Percentiles rank a stretch among this genome's conserved stretches.
phyloP scores from a whole-genome alignment of 92 coral and sea anemone species.

The Plumapathes pennacea region DNA sequence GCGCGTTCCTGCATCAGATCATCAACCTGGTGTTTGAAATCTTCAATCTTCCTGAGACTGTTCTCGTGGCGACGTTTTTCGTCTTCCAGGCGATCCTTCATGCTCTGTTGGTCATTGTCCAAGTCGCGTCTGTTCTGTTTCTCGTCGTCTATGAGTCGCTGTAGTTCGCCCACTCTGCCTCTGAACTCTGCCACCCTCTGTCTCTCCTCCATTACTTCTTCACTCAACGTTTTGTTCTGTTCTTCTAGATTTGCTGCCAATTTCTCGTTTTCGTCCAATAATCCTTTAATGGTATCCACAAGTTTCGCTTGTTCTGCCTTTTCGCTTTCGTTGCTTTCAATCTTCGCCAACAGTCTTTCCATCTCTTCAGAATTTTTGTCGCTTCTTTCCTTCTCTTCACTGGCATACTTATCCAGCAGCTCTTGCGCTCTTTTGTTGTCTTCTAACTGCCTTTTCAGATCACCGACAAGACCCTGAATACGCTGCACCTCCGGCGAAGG shows the following conservation, averaged over 20 bases:
- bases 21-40: constrained; percentile 39
- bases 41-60: constrained; percentile 51
- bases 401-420: constrained; percentile 60
- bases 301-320: constrained; percentile 60
- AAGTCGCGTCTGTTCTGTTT: constrained; percentile 41
- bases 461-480: constrained; percentile 13
- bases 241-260: constrained; percentile 65
- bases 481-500: too few species aligned
- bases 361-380: constrained; percentile 61
- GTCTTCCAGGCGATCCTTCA: constrained; percentile 49
- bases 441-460: constrained; percentile 65
- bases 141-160: constrained; percentile 59
- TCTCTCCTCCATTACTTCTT: constrained; percentile 58
- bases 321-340: constrained; percentile 59
- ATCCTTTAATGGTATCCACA: constrained; percentile 48
- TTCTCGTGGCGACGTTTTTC: constrained; percentile 56
- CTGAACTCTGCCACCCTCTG: constrained; percentile 56
- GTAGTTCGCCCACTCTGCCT: constrained; percentile 56
- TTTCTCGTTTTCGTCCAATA: constrained; percentile 81
- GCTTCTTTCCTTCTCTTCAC: constrained; percentile 50
- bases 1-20: constrained; percentile 38
- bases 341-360: constrained; percentile 42
- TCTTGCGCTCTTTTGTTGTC: constrained; percentile 40
- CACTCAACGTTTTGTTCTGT: constrained; percentile 57
- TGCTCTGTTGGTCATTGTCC: constrained; percentile 48